Percentiles rank a stretch among this genome's conserved stretches.
phyloP scores from a whole-genome alignment of 2,888 invertebrate species.

The Tenodera sinensis region DNA sequence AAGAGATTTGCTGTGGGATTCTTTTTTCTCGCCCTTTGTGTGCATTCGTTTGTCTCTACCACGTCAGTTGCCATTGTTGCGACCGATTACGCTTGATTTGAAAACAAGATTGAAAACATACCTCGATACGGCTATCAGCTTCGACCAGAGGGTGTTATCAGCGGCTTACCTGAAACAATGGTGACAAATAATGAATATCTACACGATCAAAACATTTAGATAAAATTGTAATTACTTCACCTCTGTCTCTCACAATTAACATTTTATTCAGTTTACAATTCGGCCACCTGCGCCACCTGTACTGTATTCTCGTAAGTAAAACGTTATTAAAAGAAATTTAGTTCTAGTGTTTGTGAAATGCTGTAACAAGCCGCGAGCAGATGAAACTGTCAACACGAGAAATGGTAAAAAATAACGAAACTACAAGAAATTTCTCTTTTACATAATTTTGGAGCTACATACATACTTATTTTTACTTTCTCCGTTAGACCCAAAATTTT shows the following conservation, averaged over 20 bases:
- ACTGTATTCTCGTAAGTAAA: neutral
- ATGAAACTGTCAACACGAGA: neutral
- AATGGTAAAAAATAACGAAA: no score
- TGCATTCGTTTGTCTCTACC: neutral
- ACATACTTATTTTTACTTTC: no score
- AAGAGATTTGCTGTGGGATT: no score
- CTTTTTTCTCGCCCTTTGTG: no score
- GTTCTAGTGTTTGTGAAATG: no score
- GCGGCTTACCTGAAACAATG: neutral
- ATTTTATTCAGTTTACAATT: neutral
- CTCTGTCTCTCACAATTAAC: neutral
- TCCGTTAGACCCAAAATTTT: no score
- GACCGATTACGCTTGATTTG: neutral
- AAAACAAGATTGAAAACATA: neutral
- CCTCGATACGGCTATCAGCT: neutral
- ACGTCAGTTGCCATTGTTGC: neutral
- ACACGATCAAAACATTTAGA: neutral
- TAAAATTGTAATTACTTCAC: neutral
- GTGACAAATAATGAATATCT: neutral
- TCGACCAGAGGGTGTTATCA: neutral
- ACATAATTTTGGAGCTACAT: no score
- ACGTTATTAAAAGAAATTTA: neutral
- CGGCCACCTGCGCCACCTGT: neutral
- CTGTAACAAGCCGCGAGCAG: neutral
- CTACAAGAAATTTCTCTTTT: no score